Evolutionary conservation across 1,140 invertebrate species (phyloP), one percentile per base, ranked within the genome.

Genomic region (Diprion similis): DNA sequence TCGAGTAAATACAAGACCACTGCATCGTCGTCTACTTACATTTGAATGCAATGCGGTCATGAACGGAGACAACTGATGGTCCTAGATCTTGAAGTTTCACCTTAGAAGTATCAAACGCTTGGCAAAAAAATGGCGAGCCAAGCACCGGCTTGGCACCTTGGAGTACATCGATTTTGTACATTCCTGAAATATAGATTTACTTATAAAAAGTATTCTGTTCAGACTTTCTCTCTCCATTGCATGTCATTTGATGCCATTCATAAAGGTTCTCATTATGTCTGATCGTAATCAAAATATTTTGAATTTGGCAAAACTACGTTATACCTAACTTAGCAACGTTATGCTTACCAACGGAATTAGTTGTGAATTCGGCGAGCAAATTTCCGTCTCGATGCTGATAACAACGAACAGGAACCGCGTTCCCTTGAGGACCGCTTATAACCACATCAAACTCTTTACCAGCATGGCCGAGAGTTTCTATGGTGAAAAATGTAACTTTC

Each of bases 71-170:
- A 66, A 93, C 94, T n/a, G 92, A 93, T 66, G 93, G 92, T 37
- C 92, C 93, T 19, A 95, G 88, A 74, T 94, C 93, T 73, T 93
- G 91, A 24, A 95, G 83, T 76, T 90, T 90, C 8, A 94, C 91
- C 89, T 94, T 95, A 64, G 91, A 92, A 11, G 96, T 92, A 88
- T 99, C 97, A 83, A 96, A 98, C 0, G 97, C 95, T 86, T 99
- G 96, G 81, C 98, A 98, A 73, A 92, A 94, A 87, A 97, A 99
- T 17, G 98, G 98, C 77, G 97, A 99, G 18, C 98, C 97, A n/a
- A 93, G 90, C 18, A 99, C 92, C 17, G 95, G 93, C 82, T 97
- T 96, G 0, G 96, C 95, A 75, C 95, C 93, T 85, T 98, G 97
- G 13, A 98, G 89, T 1, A 99, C 97, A 85, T 99, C 94, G 75